Conservation (phyloP, 1,140 invertebrate genomes). For the Drosophila ogumai region DNA sequence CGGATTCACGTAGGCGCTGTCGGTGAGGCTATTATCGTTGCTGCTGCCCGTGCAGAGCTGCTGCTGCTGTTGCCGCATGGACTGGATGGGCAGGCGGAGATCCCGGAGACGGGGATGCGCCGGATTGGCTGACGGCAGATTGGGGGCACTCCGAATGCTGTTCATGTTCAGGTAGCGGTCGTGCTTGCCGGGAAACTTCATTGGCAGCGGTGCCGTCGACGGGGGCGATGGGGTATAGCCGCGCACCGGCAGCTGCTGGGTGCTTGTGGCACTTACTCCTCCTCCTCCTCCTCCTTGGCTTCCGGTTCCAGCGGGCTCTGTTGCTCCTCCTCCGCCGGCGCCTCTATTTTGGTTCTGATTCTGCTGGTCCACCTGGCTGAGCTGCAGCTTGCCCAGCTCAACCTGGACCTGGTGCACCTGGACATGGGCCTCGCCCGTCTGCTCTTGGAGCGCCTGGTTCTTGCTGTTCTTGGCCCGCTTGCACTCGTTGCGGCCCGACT, state of each 20-base stretch:
- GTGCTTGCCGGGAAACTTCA: constrained; percentile 90
- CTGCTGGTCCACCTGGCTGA: constrained; percentile 63
- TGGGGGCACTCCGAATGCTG: constrained; percentile 91
- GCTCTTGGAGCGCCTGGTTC: constrained; percentile 80
- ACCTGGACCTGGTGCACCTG: constrained; percentile 84
- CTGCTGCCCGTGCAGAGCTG: constrained; percentile 84
- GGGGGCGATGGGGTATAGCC: constrained; percentile 91
- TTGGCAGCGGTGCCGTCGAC: constrained; percentile 91
- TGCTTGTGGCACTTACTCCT: constrained; percentile 29
- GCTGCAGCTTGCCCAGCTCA: constrained; percentile 86
- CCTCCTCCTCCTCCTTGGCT: neutral
- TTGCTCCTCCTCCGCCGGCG: neutral
- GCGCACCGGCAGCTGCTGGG: constrained; percentile 86
- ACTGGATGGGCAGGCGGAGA: constrained; percentile 87
- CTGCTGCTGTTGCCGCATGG: constrained; percentile 83
- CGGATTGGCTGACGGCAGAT: constrained; percentile 89
- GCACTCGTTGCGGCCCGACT: constrained; percentile 62
- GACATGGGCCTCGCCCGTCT: constrained; percentile 45
- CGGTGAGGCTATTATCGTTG: constrained; percentile 88
- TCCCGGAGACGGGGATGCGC: constrained; percentile 90
- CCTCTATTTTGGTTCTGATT: constrained; percentile 66
- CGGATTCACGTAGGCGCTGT: constrained; percentile 83
- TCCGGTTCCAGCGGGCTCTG: neutral
- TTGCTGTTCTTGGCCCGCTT: constrained; percentile 81
- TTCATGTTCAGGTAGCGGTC: constrained; percentile 89